Base-by-base conservation (phyloP, 2,888 invertebrate species). In the Diachrysia chrysitis region DNA sequence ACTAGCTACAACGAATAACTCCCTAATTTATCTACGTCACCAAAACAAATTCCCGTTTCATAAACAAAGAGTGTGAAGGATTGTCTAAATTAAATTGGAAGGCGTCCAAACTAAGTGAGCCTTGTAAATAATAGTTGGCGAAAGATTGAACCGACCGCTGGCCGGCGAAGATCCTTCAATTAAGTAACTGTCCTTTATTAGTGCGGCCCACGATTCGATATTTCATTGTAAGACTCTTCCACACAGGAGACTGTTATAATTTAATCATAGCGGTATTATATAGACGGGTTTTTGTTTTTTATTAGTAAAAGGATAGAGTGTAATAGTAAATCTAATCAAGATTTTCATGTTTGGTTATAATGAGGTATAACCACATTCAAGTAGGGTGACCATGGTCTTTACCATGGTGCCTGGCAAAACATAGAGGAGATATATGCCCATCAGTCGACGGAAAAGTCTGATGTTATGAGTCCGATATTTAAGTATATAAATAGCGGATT, bases 121-220 rank as follows among this genome's bases (percentile, higher is more conserved):
- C 58, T 29, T 69, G 78, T 83, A 73, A 81, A 83, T 81, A 81
- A 75, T 82, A 79, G 80, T 71, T 61, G 66, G 73, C 29, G 56
- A 77, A 77, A 81, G 75, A 73, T 74, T 65, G 74, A 58, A 54
- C 58, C 63, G 55, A 55, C 51, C 64, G 23, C 63, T 25, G 51
- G 46, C 72, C 71, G 79, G 69, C 73, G 37, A 59, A 73, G 75
- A 79, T 68, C 70, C 82, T 63, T 83, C 76, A 69, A 83, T 82
- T 78, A 83, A 79, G 65, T 66, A 63, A 68, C 73, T 76, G 80
- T 72, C 82, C 65, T 80, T 74, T 82, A 82, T 82, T 70, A 77
- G 74, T 35, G 66, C 12, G 60, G 61, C 23, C 42, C 57, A 60
- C 32, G 69, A 73, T 77, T 74, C 73, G 69, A 79, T 82, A 77